Base-by-base conservation (phyloP, 2,888 invertebrate species). In the Rhagium mordax region DNA sequence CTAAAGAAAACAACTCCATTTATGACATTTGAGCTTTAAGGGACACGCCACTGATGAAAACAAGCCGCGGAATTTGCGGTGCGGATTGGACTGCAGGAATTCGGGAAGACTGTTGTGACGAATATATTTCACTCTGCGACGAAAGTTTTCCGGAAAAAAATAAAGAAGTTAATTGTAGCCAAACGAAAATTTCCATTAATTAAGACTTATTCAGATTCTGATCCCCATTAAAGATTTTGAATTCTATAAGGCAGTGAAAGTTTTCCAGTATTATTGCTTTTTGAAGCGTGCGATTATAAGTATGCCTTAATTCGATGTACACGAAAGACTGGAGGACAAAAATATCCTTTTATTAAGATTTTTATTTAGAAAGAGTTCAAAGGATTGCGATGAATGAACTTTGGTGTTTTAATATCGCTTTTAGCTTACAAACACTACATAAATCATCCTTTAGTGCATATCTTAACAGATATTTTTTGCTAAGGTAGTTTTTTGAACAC, bases 111-210 rank as follows among this genome's bases (percentile, higher is more conserved):
- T 49, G 15, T 29, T 47, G 60, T 49, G 21, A 49, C 24, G 51
- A 49, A 64, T 61, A 61, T 64, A 64, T 64, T 64, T 66, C 41
- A 55, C 10, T 18, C 10, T 18, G 6, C 18, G 29, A 33, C 16
- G 16, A 47, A 47, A 18, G n/a, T 51, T 47, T 57, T 2, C 66
- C 16, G 55, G 41, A 29, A 15, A 55, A 65, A 66, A 55, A 47
- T 47, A 66, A 57, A 66, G 66, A 66, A 66, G 55, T 66, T 66
- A 66, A 57, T 64, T 64, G 21, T 49, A 49, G 64, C 1, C 49
- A 16, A 15, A 7, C 64, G 24, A 24, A 15, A 24, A 55, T 27
- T 47, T 24, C 21, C 51, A 64, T 64, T 64, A 64, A 64, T 64
- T 64, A 64, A 64, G 64, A 64, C 51, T 64, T 64, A 64, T 64